Evolutionary conservation across 2,113 vertebrate genomes (phyloP).

Genomic region (Malurus alboscapulatus): DNA sequence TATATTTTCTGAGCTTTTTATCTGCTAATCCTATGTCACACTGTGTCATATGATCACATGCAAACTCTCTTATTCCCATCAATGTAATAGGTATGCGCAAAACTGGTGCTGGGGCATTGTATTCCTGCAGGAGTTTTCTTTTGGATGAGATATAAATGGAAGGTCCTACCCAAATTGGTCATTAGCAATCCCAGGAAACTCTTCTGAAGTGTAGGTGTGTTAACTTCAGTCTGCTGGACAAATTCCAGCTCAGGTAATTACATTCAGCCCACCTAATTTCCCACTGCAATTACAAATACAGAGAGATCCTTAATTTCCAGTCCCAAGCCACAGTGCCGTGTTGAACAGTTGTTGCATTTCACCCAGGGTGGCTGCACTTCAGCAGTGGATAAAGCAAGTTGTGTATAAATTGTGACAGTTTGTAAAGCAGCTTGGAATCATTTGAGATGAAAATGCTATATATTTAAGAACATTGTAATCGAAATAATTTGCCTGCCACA

Average conservation of each 20-base stretch:
- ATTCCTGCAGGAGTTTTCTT: slow-evolving; percentile 16
- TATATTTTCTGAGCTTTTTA: not conserved
- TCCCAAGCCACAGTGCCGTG: slow-evolving; percentile 11
- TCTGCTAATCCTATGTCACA: not conserved
- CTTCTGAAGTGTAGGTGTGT: slow-evolving; percentile 11
- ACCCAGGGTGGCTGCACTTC: slow-evolving; percentile 23
- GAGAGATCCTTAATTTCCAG: slow-evolving; percentile 44
- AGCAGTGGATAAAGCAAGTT: not conserved
- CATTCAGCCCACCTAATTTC: slow-evolving; percentile 63
- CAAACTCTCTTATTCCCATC: not conserved
- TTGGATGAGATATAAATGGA: not conserved
- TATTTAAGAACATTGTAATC: not conserved
- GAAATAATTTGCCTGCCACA: not conserved
- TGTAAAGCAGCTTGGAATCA: not conserved
- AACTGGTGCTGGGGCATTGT: not conserved
- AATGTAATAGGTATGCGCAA: not conserved
- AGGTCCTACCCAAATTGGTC: slow-evolving; percentile 32
- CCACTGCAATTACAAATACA: slow-evolving; percentile 63
- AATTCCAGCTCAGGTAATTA: slow-evolving; percentile 64
- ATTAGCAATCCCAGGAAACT: slow-evolving; percentile 44
- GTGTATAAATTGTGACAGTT: not conserved
- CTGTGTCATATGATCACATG: not conserved
- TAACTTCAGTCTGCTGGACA: slow-evolving; percentile 55
- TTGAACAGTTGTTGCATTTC: not conserved
- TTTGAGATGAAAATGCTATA: not conserved